Conservation (phyloP, 2,797 vertebrate species). For the Lerista edwardsae region DNA sequence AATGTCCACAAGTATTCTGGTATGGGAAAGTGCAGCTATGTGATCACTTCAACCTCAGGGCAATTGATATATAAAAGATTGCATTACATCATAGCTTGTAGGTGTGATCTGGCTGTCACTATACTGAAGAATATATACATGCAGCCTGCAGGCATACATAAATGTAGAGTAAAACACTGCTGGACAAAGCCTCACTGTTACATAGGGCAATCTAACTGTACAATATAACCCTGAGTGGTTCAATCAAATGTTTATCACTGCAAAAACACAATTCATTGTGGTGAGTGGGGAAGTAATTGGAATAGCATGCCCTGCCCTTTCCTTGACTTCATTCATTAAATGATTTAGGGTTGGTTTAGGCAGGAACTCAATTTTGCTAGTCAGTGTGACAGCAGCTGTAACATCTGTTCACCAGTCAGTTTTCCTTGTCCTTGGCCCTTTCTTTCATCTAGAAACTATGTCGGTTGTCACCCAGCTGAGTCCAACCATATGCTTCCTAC, state of each 20-base stretch:
- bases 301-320: not conserved
- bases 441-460: not conserved
- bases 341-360: not conserved
- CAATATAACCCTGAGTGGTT: not conserved
- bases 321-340: constrained; percentile 8
- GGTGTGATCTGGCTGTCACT: not conserved
- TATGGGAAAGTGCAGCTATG: no score
- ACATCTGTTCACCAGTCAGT: not conserved
- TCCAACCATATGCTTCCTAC: not conserved
- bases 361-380: not conserved
- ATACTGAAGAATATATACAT: not conserved
- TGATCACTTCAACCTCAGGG: no score
- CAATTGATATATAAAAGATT: no score
- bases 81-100: no score
- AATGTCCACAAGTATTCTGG: no score
- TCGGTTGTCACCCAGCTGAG: not conserved
- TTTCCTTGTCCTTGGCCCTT: not conserved
- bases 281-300: not conserved
- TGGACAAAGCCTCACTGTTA: not conserved
- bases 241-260: not conserved
- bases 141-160: not conserved
- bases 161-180: not conserved
- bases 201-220: not conserved
- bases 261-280: not conserved
- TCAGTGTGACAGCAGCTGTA: not conserved